Evolutionary conservation across 1,140 invertebrate species (phyloP), one percentile per base, ranked within the genome.

Genomic region (Hypsibius dujardini): DNA sequence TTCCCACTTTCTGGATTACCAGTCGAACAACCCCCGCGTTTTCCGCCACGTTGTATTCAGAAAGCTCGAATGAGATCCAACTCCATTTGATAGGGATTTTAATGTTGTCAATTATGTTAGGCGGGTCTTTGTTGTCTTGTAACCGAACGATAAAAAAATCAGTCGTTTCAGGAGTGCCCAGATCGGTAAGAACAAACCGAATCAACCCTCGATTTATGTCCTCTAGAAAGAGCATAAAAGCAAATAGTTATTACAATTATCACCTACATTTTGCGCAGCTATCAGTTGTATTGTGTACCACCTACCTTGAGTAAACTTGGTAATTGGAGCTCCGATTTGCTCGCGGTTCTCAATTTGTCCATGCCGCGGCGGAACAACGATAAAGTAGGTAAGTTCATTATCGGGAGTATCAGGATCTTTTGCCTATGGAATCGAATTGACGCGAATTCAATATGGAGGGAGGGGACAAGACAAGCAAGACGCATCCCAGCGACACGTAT

Each of bases 81-180:
- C 78, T 77, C 79, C 79, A 80, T 46, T 71, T 74, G 70, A 80
- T 76, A 71, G 79, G 75, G 74, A 80, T 79, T 1, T 72, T 74
- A 69, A 78, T 78, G 46, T 75, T 75, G 7, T 76, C 71, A 0
- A 80, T 72, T 50, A 75, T 72, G 67, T 79, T 78, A 1, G 77
- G 77, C 71, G 62, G 62, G 3, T 67, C 12, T 12, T 75, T 76
- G 47, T 74, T 76, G 73, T 79, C 79, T 72, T 75, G 7, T 79
- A 74, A 72, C 77, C 76, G 76, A 79, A 79, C 59, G 72, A 67
- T 73, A 72, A 80, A 80, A 71, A 72, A 75, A 72, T 80, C 79
- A 71, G 76, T 73, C 42, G 73, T 72, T 14, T 70, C 74, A 3
- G 71, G 47, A 0, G 70, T 60, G 15, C 71, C 73, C n/a, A 76